These are phyloP conservation scores for Isoperla grammatica DNA, from an alignment of 2,888 invertebrate genomes.

Conservation along the genomic window DNA sequence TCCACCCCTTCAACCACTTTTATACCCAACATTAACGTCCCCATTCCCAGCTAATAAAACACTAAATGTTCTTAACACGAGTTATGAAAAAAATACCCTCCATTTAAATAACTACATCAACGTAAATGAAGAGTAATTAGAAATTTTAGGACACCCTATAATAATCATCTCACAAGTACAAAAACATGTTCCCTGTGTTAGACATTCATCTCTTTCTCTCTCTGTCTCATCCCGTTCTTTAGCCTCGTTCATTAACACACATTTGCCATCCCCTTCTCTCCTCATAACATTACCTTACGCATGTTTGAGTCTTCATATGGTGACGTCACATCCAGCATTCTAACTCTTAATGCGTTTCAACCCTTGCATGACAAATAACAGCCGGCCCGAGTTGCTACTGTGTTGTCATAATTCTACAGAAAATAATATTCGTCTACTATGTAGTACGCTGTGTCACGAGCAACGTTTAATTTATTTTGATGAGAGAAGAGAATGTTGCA, in stretches of 20 bases:
- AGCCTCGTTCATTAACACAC: conserved; percentile 13
- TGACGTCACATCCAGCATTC: conserved; percentile 5
- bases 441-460: not conserved
- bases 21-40: too few relatives aligned
- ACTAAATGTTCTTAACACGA: too few relatives aligned
- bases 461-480: conserved; percentile 16
- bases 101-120: not conserved
- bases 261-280: not conserved
- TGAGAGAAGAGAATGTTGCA: conserved; percentile 3
- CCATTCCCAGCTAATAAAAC: too few relatives aligned
- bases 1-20: too few relatives aligned
- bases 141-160: not conserved
- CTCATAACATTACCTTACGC: conserved; percentile 23
- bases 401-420: conserved; percentile 5
- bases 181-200: not conserved
- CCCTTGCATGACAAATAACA: conserved; percentile 19
- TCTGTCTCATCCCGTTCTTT: conserved; percentile 8
- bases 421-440: not conserved
- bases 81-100: not conserved
- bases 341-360: conserved; percentile 17
- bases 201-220: conserved; percentile 1
- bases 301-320: conserved; percentile 23
- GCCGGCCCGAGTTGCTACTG: not conserved
- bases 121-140: conserved; percentile 2
- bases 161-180: conserved; percentile 4